Conservation (phyloP, 2,797 vertebrate species). For the Onychomys leucogaster region DNA sequence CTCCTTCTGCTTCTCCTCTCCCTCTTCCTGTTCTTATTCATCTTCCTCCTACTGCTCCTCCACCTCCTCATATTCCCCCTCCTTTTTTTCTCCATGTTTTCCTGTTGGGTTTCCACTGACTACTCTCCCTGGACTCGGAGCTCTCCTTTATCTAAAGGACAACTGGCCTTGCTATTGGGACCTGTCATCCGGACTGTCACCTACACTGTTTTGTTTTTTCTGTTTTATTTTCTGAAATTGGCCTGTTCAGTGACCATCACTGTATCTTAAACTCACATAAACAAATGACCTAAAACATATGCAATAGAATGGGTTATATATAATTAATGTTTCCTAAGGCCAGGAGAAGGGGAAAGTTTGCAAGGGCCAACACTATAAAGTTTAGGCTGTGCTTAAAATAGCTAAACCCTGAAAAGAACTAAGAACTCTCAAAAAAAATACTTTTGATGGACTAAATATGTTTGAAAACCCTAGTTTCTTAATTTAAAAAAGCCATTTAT, state of each 20-base stretch:
- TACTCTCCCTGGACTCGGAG: background rate
- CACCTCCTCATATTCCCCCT: too few species aligned
- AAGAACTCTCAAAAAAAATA: background rate
- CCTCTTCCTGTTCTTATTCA: background rate
- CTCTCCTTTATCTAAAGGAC: background rate
- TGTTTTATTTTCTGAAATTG: background rate
- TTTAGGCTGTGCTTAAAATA: background rate
- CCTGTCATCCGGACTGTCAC: background rate
- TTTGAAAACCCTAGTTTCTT: background rate
- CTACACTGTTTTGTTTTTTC: background rate
- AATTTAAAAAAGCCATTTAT: background rate
- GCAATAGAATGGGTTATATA: background rate
- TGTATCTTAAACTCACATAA: background rate
- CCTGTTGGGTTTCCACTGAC: background rate
- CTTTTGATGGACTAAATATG: background rate
- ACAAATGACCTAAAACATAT: background rate
- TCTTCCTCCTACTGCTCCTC: too few species aligned
- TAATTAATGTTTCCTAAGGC: background rate
- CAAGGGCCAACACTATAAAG: background rate
- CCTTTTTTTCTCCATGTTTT: background rate
- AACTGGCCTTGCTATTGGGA: background rate
- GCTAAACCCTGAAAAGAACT: background rate
- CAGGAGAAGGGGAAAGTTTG: background rate
- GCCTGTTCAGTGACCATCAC: background rate
- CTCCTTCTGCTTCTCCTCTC: background rate